Base-by-base conservation (phyloP, 1,140 invertebrate genomes). In the Scaptomyza graminum region DNA sequence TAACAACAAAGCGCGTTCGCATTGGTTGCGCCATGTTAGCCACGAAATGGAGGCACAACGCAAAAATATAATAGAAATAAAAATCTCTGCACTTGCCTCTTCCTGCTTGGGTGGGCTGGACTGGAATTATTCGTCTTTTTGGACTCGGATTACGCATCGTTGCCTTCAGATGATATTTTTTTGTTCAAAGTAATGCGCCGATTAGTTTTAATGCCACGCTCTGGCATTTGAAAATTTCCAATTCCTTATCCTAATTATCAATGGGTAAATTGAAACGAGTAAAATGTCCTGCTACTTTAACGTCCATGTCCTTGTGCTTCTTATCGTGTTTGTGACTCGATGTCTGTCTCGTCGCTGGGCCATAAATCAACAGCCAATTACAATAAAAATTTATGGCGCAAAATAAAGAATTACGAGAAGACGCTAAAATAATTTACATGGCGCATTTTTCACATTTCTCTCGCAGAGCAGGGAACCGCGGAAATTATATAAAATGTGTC, bases 341-440 rank as follows among this genome's bases (percentile, higher is more conserved):
- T 22, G 18, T 22, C 18, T 22, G 18, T 22, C 18, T 15, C 52
- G 12, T 67, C 73, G 28, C 52, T 60, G 65, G 70, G 41, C 78
- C 82, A 87, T 85, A 87, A 85, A 85, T 85, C 81, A 85, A 87
- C 82, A 85, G 83, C 81, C 81, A 85, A 85, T 85, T 85, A 85
- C 81, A 85, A 85, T 87, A 85, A 81, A 85, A 85, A 85, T 85
- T 87, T 85, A 85, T 85, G 78, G 82, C 87, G 82, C 82, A 85
- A 82, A 85, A 85, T 87, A 87, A 82, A 85, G 78, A 34, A 34
- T 31, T 67, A 62, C 41, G 69, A 47, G 61, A 78, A 67, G 74
- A 77, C 74, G 82, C 77, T 59, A 60, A 85, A 85, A 85, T 85
- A 85, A 85, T 85, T 85, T 85, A 87, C 81, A 85, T 85, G 78